phyloP scores from a whole-genome alignment of 2,888 invertebrate species.

The Temnothorax rugatulus region DNA sequence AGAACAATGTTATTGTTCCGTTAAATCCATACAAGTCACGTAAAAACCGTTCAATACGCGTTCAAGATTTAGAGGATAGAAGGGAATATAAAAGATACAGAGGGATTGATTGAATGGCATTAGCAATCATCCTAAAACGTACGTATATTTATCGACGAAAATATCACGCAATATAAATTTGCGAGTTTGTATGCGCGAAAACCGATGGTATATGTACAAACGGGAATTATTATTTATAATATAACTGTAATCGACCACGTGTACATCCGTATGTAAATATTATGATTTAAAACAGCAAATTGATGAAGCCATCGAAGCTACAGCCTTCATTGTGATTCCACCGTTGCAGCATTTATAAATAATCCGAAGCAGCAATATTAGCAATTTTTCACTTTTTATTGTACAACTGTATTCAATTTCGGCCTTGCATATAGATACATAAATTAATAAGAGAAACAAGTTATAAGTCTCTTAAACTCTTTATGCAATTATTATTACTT shows the following conservation, averaged over 20 bases:
- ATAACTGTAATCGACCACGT: slow-evolving; percentile 9
- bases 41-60: neutral
- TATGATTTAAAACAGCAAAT: slow-evolving; percentile 18
- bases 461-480: neutral
- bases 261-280: slow-evolving; percentile 17
- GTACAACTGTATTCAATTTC: neutral
- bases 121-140: slow-evolving; percentile 13
- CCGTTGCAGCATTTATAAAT: slow-evolving; percentile 13
- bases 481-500: neutral
- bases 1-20: neutral
- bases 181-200: slow-evolving; percentile 1
- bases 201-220: neutral
- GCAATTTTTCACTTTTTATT: slow-evolving; percentile 4
- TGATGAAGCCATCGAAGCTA: slow-evolving; percentile 4
- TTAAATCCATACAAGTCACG: neutral
- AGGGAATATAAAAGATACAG: neutral
- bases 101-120: neutral
- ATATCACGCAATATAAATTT: neutral
- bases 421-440: neutral
- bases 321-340: neutral
- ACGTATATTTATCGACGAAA: neutral
- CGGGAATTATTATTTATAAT: slow-evolving; percentile 26
- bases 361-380: neutral
- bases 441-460: neutral
- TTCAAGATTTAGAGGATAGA: slow-evolving; percentile 19